These are phyloP conservation scores for Ylistrum balloti DNA, from an alignment of 1,140 invertebrate genomes.

Conservation along the genomic window DNA sequence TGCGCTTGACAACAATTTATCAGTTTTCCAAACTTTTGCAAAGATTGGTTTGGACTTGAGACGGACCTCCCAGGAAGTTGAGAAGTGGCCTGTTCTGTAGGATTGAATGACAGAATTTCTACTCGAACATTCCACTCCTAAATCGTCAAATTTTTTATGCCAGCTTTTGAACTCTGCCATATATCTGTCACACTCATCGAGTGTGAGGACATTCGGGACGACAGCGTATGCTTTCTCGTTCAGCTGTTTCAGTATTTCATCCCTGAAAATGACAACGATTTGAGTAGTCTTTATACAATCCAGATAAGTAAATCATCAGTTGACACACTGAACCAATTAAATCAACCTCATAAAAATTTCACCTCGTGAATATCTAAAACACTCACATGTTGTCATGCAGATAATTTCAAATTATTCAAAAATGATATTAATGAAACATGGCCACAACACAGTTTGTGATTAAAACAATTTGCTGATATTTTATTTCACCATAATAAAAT, in stretches of 20 bases:
- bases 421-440: too few species aligned
- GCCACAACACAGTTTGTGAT: too few species aligned
- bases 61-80: conserved; percentile 63
- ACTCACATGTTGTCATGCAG: too few species aligned
- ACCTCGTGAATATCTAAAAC: too few species aligned
- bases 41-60: conserved; percentile 66
- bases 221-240: conserved; percentile 56
- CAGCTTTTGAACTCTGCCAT: conserved; percentile 52
- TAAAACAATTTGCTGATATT: too few species aligned
- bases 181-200: conserved; percentile 59
- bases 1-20: conserved; percentile 67
- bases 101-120: conserved; percentile 62
- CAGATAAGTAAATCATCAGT: too few species aligned
- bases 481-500: too few species aligned
- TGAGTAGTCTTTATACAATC: too few species aligned
- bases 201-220: conserved; percentile 51
- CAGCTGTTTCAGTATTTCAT: conserved; percentile 49
- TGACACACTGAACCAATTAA: too few species aligned
- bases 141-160: conserved; percentile 47
- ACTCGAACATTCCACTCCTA: neutral
- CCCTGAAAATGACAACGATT: conserved; percentile 29
- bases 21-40: conserved; percentile 65
- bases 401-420: too few species aligned
- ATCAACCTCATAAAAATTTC: too few species aligned
- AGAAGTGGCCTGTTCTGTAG: conserved; percentile 65